phyloP scores from a whole-genome alignment of 2,888 invertebrate genomes.

The Platycnemis pennipes region DNA sequence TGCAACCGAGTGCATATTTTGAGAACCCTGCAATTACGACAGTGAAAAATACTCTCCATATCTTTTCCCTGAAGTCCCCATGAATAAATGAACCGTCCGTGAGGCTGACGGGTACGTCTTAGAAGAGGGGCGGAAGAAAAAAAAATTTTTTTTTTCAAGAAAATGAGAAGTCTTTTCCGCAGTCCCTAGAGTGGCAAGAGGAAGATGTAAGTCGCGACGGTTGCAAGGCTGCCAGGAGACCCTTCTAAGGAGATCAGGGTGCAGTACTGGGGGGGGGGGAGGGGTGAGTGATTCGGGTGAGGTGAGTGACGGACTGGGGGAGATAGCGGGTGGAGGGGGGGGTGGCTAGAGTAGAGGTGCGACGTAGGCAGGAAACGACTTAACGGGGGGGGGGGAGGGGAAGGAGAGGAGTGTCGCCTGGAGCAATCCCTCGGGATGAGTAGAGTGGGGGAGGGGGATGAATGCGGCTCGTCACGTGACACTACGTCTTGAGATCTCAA shows the following conservation, averaged over 20 bases:
- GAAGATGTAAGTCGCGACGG: background rate
- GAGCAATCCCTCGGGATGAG: too few species aligned
- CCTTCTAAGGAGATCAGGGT: conserved; percentile 6
- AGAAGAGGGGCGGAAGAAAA: too few species aligned
- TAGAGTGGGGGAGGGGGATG: background rate
- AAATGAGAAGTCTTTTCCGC: background rate
- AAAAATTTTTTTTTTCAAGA: background rate
- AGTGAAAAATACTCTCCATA: background rate
- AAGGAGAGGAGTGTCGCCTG: too few species aligned
- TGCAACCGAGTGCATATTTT: background rate
- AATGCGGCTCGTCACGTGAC: background rate
- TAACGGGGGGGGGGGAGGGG: too few species aligned
- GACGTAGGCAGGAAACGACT: too few species aligned
- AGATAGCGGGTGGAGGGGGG: background rate
- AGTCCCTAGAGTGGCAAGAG: background rate
- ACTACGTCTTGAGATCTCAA: background rate
- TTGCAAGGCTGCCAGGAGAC: background rate
- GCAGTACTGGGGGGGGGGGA: background rate
- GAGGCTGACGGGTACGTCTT: background rate
- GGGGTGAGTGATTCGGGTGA: background rate
- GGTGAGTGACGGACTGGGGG: background rate
- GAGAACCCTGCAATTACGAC: background rate
- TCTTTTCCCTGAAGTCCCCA: background rate
- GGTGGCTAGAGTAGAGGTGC: background rate
- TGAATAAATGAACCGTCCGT: background rate